A percentile compares a stretch with the other conserved stretches of the same genome.
Evolutionary conservation across 2,888 invertebrate genomes (phyloP).

Genomic region (Argynnis bischoffii): DNA sequence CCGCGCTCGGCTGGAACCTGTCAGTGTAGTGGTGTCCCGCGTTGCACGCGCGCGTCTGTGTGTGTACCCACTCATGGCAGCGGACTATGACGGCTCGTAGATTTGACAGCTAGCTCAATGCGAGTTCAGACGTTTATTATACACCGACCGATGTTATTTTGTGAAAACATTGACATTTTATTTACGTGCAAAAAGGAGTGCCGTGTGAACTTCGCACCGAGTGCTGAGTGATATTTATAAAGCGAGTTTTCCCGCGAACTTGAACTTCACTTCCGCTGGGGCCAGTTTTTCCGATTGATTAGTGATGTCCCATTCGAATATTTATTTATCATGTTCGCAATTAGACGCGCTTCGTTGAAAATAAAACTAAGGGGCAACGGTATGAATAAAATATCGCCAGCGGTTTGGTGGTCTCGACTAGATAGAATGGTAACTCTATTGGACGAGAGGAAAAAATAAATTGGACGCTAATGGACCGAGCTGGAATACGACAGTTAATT

Average conservation of each 20-base stretch:
- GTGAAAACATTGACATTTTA: conserved; percentile 71
- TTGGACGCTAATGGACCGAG: conserved; percentile 49
- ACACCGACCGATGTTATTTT: conserved; percentile 75
- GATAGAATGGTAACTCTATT: conserved; percentile 57
- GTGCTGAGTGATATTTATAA: conserved; percentile 39
- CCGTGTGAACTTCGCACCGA: conserved; percentile 42
- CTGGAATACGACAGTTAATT: conserved; percentile 55
- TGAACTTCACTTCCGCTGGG: conserved; percentile 55
- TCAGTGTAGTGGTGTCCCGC: conserved; percentile 77
- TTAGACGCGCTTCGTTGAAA: conserved; percentile 71
- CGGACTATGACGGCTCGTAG: conserved; percentile 83
- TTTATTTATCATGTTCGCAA: conserved; percentile 74
- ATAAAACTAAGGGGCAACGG: conserved; percentile 67
- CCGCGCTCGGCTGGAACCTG: conserved; percentile 73
- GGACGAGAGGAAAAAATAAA: conserved; percentile 57
- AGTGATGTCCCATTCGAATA: conserved; percentile 67
- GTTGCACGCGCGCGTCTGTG: conserved; percentile 72
- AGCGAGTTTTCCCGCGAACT: conserved; percentile 69
- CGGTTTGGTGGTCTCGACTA: conserved; percentile 61
- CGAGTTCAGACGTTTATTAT: conserved; percentile 82
- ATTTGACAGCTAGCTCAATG: conserved; percentile 84
- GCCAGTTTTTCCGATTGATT: conserved; percentile 64
- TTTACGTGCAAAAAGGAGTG: conserved; percentile 59
- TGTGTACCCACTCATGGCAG: conserved; percentile 79
- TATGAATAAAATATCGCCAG: conserved; percentile 69